Evolutionary conservation across 2,113 vertebrate genomes (phyloP), one percentile per base, ranked within the genome.

Genomic region (Cygnus atratus): DNA sequence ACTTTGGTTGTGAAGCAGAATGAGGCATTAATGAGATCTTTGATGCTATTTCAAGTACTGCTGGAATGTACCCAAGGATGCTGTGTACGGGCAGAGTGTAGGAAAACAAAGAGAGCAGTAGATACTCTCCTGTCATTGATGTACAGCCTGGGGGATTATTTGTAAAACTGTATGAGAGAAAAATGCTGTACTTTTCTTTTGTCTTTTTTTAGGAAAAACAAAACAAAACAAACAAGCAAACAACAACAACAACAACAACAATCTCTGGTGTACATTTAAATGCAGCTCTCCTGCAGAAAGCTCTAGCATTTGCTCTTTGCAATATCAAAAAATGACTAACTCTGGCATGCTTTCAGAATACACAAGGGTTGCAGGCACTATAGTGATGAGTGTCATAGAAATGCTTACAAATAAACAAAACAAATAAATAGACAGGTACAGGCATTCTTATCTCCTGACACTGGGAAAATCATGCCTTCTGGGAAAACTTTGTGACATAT

Each of bases 281-380:
- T 54, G 22, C 72, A 92, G 13, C 65, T 88, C 66, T 87, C 67
- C 39, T 65, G 18, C 19, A 84, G 46, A 89, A 71, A 46, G 8
- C 9, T 92, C 37, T 65, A 87, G 44, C 82, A 84, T 79, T 95
- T 81, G 22, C 70, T 91, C 11, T 73, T 92, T 90, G 70, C 29
- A 7, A 31, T 65, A 65, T 76, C 29, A 91, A 89, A 77, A 95
- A 91, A 67, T 88, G 2, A 29, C 4, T n/a, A 84, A 68, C 28
- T 84, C 55, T 94, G 70, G 89, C 85, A 92, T 25, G 4, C 29
- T 92, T 96, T 97, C 93, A 92, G 72, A 98, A 65, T 84, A 86
- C 50, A 88, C 44, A 93, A 95, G 95, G 78, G 90, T 95, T 97
- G 80, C 86, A 84, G 91, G 11, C 35, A 12, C 16, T 58, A 13